phyloP scores from a whole-genome alignment of 2,888 invertebrate genomes.

The Lepidochitona cinerea region DNA sequence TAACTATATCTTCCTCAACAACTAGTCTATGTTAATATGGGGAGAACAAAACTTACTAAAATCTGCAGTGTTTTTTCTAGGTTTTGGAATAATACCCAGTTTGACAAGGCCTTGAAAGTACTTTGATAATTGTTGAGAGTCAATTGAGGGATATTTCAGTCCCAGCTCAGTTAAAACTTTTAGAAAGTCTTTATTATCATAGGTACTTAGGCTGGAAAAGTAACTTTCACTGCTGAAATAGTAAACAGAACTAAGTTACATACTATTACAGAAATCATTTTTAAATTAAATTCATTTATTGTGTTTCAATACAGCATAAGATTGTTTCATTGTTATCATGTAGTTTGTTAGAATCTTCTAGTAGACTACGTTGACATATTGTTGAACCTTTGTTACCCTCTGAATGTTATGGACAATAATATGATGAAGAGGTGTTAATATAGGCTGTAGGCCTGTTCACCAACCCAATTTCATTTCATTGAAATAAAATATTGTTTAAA shows the following conservation, averaged over 20 bases:
- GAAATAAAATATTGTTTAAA: too few relatives aligned
- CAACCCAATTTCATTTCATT: too few relatives aligned
- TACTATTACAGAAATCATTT: too few relatives aligned
- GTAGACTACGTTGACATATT: too few relatives aligned
- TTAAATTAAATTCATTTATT: too few relatives aligned
- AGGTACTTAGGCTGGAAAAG: constrained; percentile 62
- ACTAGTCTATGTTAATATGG: neutral
- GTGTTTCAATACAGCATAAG: too few relatives aligned
- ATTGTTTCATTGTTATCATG: too few relatives aligned
- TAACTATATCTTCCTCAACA: neutral
- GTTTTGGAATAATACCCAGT: constrained; percentile 34
- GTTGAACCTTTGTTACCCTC: too few relatives aligned
- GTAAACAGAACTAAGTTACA: neutral
- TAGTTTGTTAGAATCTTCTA: too few relatives aligned
- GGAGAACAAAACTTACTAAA: neutral
- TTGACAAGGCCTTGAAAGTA: constrained; percentile 57
- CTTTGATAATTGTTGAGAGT: constrained; percentile 44
- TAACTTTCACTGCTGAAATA: constrained; percentile 52
- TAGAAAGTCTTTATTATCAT: constrained; percentile 56
- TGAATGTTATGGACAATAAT: too few relatives aligned
- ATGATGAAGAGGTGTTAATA: too few relatives aligned
- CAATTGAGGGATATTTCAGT: constrained; percentile 62
- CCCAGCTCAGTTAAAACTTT: constrained; percentile 47
- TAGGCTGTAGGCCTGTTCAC: too few relatives aligned
- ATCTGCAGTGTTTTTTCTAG: neutral